phyloP scores from a whole-genome alignment of 2,113 vertebrate genomes.

The Corythornis madagascariensis region DNA sequence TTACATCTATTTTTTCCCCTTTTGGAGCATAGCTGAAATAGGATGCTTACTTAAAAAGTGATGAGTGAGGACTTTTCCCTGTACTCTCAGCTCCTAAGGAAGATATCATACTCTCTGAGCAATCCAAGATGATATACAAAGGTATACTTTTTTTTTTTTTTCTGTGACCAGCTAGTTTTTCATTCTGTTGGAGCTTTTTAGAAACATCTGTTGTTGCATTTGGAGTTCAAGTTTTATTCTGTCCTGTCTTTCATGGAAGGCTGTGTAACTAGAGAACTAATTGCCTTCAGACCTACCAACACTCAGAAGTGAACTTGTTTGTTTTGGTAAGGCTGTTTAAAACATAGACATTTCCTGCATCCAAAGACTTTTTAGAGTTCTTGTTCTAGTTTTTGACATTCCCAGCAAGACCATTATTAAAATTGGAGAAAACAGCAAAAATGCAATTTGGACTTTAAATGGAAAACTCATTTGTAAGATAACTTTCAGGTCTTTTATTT shows the following conservation, averaged over 20 bases:
- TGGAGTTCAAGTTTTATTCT: not conserved
- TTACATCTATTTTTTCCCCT: not conserved
- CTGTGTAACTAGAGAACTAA: not conserved
- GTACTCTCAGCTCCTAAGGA: not conserved
- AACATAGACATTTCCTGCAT: not conserved
- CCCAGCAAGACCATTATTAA: not conserved
- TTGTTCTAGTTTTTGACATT: not conserved
- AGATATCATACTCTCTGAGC: not conserved
- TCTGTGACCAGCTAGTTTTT: not conserved
- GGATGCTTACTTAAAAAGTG: not conserved
- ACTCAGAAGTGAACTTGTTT: not conserved
- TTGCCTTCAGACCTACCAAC: not conserved
- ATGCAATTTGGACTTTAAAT: not conserved
- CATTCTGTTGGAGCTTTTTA: not conserved
- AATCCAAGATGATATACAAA: not conserved
- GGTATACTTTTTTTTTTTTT: not conserved
- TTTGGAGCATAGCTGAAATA: conserved; percentile 18
- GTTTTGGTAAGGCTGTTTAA: not conserved
- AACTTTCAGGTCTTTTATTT: not conserved
- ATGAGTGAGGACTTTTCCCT: not conserved
- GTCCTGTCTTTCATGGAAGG: not conserved
- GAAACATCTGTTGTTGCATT: not conserved
- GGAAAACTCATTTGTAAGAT: not conserved
- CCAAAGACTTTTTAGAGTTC: not conserved
- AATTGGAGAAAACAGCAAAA: not conserved